Base-by-base conservation (phyloP, 2,888 invertebrate genomes). In the Rambutsinella grinnellia region DNA sequence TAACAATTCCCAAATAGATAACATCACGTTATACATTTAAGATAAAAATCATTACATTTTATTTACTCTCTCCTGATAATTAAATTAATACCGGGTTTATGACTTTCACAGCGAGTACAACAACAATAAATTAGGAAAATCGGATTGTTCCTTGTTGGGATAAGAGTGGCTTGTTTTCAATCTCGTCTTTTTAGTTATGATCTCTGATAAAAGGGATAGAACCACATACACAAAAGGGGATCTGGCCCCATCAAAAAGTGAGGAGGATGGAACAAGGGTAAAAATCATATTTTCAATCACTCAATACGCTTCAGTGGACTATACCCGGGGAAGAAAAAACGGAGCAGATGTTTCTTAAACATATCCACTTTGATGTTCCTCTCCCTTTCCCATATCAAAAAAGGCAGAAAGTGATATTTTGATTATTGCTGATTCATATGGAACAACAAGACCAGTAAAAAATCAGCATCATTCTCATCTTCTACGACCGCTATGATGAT, bases 201-300 rank as follows among this genome's bases (percentile, higher is more conserved):
- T 74, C 74, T 74, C 67, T 67, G 67, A 67, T 74, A 74, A 74
- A 74, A 74, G 74, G 67, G 61, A 61, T 66, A 72, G 49, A 71
- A 36, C 54, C 44, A 60, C 54, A 60, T 13, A 23, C 51, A 19
- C 24, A 68, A 51, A 60, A 54, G 66, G 65, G 53, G 44, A 70
- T 5, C n/a, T 57, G 21, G 19, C 26, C 27, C 17, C 36, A 67
- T 8, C n/a, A 24, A 53, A 36, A 49, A 27, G 27, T 24, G 23
- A 49, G 53, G 36, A 53, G 10, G 6, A 68, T 26, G 27, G 27
- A 62, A 21, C 46, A 71, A 58, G 71, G 71, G 63, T 63, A 57
- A 65, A 63, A 69, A 71, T 58, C 44, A 63, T 71, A 58, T 71
- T 71, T 65, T 51, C 57, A 65, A 19, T 21, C 62, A 51, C 26